Base-by-base conservation (phyloP, 1,140 invertebrate genomes). In the Ips typographus region DNA sequence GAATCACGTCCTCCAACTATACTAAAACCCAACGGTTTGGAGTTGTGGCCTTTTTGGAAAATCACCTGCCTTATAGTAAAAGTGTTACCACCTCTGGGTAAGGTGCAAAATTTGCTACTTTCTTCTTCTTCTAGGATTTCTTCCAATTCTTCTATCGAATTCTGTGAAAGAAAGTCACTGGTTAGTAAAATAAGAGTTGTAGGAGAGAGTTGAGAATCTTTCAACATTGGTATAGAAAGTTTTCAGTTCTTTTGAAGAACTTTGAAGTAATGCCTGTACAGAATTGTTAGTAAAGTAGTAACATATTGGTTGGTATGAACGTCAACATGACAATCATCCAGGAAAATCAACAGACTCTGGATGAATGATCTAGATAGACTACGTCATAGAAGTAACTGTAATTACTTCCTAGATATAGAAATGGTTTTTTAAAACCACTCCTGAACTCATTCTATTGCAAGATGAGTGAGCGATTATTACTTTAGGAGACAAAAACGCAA, bases 1-100 rank as follows among this genome's bases (percentile, higher is more conserved):
- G 93, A 94, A 79, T 97, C 94, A 61, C 87, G 85, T 42, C 94
- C 94, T 4, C 94, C 95, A 0, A 96, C 94, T 72, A 97, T 94
- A 56, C 92, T 95, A 77, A 96, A 96, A 4, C 94, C 93, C 1
- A 96, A 82, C 0, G 92, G 92, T 80, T 94, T 94, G 74, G 90
- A 90, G 1, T 91, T 91, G 1, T 87, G 86, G 2, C 94, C 94
- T 78, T 96, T 96, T 73, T 92, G 88, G 22, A 84, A 90, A 52
- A 73, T 71, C 3, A 79, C 74, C 58, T 80, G 78, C 49, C 75
- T 75, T 47, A 86, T 85, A 55, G 78, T 83, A 76, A 79, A 82
- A 57, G 79, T 79, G 75, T 75, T 83, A 39, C 76, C 82, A 38
- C 77, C 81, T 68, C 80, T 72, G 36, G 79, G 82, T 52, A 82